These are phyloP conservation scores for Dipus sagitta DNA, from an alignment of 2,797 vertebrate species.

Conservation along the genomic window DNA sequence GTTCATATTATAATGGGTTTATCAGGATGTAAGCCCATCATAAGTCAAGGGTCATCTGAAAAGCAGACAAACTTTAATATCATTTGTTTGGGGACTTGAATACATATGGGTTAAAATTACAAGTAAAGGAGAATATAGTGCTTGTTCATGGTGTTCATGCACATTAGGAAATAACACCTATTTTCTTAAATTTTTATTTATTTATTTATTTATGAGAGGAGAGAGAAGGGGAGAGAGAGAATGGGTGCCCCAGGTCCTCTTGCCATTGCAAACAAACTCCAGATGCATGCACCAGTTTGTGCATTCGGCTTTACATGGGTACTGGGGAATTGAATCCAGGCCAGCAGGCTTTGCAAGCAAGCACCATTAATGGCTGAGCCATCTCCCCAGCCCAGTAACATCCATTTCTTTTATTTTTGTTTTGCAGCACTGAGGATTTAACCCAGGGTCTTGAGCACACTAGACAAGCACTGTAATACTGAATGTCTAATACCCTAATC, in stretches of 20 bases:
- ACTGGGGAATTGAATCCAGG: too few species aligned
- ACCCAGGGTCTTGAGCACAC: background rate
- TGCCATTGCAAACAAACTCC: too few species aligned
- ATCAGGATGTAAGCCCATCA: background rate
- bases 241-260: too few species aligned
- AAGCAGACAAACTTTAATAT: constrained; percentile 2
- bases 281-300: too few species aligned
- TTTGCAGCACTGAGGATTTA: background rate
- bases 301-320: too few species aligned
- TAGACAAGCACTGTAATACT: background rate
- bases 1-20: background rate
- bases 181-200: too few species aligned
- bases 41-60: background rate
- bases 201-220: too few species aligned
- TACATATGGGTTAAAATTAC: background rate
- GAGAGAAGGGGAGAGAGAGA: too few species aligned
- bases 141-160: background rate
- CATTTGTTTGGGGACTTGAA: background rate
- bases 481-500: background rate
- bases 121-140: background rate
- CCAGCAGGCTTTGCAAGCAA: too few species aligned
- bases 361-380: too few species aligned
- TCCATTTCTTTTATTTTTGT: background rate
- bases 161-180: background rate
- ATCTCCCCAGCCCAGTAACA: background rate